These are phyloP conservation scores for Acyrthosiphon pisum DNA, from an alignment of 1,140 invertebrate genomes.

Conservation along the genomic window DNA sequence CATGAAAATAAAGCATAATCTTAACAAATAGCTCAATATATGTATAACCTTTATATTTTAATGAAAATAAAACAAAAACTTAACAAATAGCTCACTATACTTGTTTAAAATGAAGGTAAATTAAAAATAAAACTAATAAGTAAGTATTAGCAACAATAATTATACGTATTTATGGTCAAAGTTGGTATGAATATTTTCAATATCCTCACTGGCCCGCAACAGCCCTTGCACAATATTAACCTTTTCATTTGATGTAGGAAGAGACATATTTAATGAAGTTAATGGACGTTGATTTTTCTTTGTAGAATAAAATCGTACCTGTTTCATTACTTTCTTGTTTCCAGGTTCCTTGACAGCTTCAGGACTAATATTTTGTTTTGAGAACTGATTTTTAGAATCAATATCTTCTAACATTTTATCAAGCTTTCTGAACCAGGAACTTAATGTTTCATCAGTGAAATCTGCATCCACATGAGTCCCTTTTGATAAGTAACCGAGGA, in stretches of 20 bases:
- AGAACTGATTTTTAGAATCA: not conserved
- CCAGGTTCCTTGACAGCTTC: too few relatives aligned
- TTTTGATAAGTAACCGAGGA: constrained; percentile 34
- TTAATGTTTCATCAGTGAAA: constrained; percentile 15
- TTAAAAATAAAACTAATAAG: constrained; percentile 11
- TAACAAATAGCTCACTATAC: too few relatives aligned
- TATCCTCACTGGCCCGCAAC: not conserved
- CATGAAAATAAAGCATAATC: too few relatives aligned
- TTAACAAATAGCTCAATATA: too few relatives aligned
- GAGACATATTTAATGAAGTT: not conserved
- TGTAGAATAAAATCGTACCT: constrained; percentile 13
- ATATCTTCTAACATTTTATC: not conserved
- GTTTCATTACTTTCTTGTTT: not conserved
- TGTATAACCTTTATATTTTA: too few relatives aligned
- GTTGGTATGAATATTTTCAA: too few relatives aligned
- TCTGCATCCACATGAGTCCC: not conserved
- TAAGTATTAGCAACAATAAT: not conserved
- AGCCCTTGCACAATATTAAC: constrained; percentile 13
- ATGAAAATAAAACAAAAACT: too few relatives aligned
- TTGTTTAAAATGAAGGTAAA: too few relatives aligned
- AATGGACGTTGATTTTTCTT: not conserved
- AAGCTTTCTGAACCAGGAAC: not conserved
- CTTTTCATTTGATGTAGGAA: constrained; percentile 12
- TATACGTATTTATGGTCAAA: not conserved
- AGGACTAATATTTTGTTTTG: too few relatives aligned